Evolutionary conservation across 1,140 invertebrate species (phyloP).

Genomic region (Drosophila funebris): DNA sequence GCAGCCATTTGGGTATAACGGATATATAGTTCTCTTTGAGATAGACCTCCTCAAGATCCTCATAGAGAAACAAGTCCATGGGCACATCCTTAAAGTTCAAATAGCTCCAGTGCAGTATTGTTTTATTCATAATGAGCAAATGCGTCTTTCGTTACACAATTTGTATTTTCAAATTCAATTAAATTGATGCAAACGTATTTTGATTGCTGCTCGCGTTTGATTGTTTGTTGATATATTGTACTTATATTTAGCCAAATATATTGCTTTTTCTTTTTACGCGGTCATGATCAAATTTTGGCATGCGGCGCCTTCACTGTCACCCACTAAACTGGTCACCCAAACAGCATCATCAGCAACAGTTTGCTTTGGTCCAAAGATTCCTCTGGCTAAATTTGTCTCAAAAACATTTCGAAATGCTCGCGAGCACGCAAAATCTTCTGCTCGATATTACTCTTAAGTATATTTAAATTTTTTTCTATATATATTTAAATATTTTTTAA

Average conservation of each 20-base stretch:
- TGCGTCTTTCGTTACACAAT: constrained; percentile 59
- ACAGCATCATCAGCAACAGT: constrained; percentile 68
- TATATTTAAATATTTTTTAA: constrained; percentile 27
- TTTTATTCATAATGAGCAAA: constrained; percentile 73
- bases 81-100: constrained; percentile 82
- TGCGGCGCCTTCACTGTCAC: constrained; percentile 54
- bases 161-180: constrained; percentile 8
- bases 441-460: constrained; percentile 10
- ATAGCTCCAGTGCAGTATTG: constrained; percentile 82
- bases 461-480: constrained; percentile 22
- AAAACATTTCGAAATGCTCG: constrained; percentile 27
- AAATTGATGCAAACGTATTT: constrained; percentile 36
- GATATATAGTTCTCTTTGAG: constrained; percentile 83
- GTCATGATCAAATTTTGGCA: constrained; percentile 79
- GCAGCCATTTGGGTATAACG: constrained; percentile 77
- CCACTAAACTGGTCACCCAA: constrained; percentile 62
- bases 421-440: neutral
- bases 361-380: constrained; percentile 50
- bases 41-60: constrained; percentile 78
- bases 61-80: constrained; percentile 76
- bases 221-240: constrained; percentile 41
- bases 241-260: constrained; percentile 53
- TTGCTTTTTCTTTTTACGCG: constrained; percentile 58
- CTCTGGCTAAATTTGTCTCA: constrained; percentile 58
- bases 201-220: constrained; percentile 28